Conservation (phyloP, 2,888 invertebrate species). For the Caenorhabditis macrosperma region DNA sequence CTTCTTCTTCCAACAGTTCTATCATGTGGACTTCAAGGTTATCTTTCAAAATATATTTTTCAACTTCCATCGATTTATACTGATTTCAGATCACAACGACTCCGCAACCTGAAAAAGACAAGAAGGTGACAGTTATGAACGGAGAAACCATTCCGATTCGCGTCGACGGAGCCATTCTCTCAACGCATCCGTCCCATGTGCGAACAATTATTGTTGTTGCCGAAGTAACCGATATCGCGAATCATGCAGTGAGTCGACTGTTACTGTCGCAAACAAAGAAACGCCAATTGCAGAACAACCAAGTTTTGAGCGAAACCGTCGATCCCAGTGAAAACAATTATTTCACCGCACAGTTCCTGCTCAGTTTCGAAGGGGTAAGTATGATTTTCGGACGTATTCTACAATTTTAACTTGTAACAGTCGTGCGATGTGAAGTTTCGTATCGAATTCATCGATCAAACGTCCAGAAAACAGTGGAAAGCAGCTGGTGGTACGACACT, state of each 20-base stretch:
- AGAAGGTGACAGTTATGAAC: not conserved
- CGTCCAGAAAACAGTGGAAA: constrained; percentile 58
- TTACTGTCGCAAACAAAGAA: not conserved
- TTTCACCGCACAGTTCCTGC: constrained; percentile 62
- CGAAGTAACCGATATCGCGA: constrained; percentile 18
- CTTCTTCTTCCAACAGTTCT: constrained; percentile 64
- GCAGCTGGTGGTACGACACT: constrained; percentile 41
- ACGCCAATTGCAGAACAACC: constrained; percentile 33
- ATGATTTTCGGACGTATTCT: not conserved
- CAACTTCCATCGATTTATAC: not conserved
- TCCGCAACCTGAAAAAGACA: constrained; percentile 42
- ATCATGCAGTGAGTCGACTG: constrained; percentile 21
- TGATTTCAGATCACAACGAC: constrained; percentile 59
- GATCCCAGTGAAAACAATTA: constrained; percentile 57
- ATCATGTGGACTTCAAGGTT: constrained; percentile 58
- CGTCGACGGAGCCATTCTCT: constrained; percentile 59
- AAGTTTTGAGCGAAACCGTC: constrained; percentile 15
- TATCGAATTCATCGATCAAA: constrained; percentile 65
- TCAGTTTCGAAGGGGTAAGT: constrained; percentile 50
- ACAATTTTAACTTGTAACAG: constrained; percentile 21
- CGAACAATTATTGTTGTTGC: constrained; percentile 50
- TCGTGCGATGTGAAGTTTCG: constrained; percentile 63
- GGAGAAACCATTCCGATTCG: constrained; percentile 57
- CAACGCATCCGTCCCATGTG: constrained; percentile 46
- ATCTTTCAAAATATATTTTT: too few species aligned